A percentile compares a stretch with the other conserved stretches of the same genome.
These are phyloP conservation scores for Hepsetus odoe DNA, from an alignment of 2,113 vertebrate genomes.

Conservation along the genomic window DNA sequence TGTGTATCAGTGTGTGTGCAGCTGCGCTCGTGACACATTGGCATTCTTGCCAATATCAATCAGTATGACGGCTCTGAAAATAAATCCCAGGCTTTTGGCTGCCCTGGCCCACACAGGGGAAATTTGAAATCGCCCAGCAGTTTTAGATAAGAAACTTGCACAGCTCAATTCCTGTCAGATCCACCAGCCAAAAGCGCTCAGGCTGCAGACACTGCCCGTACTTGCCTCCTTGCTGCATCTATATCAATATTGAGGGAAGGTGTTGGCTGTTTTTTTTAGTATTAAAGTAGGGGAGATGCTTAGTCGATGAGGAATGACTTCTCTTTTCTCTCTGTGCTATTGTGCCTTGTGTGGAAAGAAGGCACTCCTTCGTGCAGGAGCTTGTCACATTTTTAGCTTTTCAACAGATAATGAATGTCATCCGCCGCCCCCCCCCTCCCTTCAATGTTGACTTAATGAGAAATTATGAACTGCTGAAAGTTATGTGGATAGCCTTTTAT, in stretches of 20 bases:
- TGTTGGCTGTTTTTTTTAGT: constrained; percentile 50
- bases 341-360: constrained; percentile 25
- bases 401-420: constrained; percentile 43
- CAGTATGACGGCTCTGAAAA: constrained; percentile 48
- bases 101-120: constrained; percentile 52
- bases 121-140: constrained; percentile 61
- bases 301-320: constrained; percentile 31
- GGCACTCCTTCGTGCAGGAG: constrained; percentile 20
- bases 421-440: neutral
- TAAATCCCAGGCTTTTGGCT: constrained; percentile 51
- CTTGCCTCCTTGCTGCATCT: constrained; percentile 58
- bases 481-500: constrained; percentile 36
- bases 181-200: constrained; percentile 56
- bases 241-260: constrained; percentile 54
- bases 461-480: constrained; percentile 51
- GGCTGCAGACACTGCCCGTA: constrained; percentile 48
- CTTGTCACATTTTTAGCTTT: constrained; percentile 44
- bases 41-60: constrained; percentile 50
- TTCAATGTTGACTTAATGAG: constrained; percentile 38
- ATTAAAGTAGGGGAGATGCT: constrained; percentile 45
- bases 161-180: constrained; percentile 57
- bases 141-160: constrained; percentile 66
- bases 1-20: constrained; percentile 51
- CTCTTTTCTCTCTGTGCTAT: constrained; percentile 21
- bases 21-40: constrained; percentile 47